Evolutionary conservation across 1,140 invertebrate genomes (phyloP).

Genomic region (Drosophila tristis): DNA sequence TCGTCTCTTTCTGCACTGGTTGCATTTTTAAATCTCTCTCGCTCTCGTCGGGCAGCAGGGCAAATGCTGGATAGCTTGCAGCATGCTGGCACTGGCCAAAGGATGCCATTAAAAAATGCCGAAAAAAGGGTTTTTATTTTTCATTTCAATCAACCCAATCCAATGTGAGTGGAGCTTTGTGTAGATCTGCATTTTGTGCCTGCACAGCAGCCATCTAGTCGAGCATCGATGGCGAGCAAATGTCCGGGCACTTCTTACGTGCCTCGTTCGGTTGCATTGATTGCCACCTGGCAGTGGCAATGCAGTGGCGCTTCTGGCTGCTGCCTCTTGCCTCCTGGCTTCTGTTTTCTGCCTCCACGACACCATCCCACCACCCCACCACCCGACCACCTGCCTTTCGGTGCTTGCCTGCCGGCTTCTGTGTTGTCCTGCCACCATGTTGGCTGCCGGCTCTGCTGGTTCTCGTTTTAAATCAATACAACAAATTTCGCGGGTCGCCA

Average conservation of each 20-base stretch:
- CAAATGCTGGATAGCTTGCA: background rate
- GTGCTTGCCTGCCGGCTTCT: no score
- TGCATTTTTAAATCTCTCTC: slow-evolving; percentile 54
- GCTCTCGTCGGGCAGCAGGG: slow-evolving; percentile 4
- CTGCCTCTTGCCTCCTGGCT: background rate
- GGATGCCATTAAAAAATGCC: no score
- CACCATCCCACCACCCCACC: no score
- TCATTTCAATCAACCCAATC: no score
- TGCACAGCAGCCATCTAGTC: slow-evolving; percentile 3
- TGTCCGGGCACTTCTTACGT: slow-evolving; percentile 29
- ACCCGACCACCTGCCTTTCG: background rate
- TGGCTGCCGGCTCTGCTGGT: slow-evolving; percentile 15
- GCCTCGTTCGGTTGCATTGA: slow-evolving; percentile 60
- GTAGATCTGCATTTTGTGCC: no score
- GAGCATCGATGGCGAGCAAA: background rate
- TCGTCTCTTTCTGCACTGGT: slow-evolving; percentile 42
- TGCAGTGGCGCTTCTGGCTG: slow-evolving; percentile 29
- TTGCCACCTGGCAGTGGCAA: slow-evolving; percentile 58
- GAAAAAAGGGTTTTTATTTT: no score
- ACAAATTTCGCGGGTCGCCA: slow-evolving; percentile 74
- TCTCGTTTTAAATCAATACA: slow-evolving; percentile 75
- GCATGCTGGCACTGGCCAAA: slow-evolving; percentile 9
- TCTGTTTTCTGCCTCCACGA: background rate
- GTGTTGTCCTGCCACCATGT: background rate
- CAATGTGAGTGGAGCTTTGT: no score